Evolutionary conservation across 2,888 invertebrate species (phyloP).

Genomic region (Amphiduros pacificus): DNA sequence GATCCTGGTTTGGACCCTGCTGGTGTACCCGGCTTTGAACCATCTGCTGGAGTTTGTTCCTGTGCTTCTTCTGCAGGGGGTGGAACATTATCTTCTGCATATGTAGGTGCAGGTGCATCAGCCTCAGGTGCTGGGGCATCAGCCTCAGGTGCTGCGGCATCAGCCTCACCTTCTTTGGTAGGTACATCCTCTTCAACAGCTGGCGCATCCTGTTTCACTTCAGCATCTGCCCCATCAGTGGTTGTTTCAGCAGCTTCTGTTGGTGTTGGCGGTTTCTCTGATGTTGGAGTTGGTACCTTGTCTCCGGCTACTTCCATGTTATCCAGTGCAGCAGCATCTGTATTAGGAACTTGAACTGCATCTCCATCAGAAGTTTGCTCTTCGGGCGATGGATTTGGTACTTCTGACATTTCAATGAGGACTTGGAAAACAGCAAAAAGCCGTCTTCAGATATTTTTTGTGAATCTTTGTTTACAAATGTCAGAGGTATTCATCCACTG

Average conservation of each 20-base stretch:
- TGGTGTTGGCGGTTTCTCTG: not conserved
- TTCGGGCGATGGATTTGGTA: no score
- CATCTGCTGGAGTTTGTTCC: not conserved
- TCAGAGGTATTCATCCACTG: no score
- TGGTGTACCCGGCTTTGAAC: conserved; percentile 1
- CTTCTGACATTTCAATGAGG: no score
- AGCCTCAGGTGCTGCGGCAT: not conserved
- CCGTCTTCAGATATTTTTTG: no score
- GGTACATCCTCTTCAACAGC: not conserved
- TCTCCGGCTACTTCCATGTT: no score
- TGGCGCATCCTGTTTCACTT: not conserved
- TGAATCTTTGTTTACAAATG: no score
- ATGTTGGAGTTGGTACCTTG: no score
- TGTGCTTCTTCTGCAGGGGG: not conserved
- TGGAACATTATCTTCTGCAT: not conserved
- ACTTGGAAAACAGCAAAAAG: no score
- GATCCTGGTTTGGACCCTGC: not conserved
- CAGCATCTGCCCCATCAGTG: not conserved
- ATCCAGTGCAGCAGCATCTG: no score
- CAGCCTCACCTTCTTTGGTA: not conserved
- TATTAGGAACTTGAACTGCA: no score
- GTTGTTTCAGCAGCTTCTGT: not conserved
- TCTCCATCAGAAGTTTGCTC: no score
- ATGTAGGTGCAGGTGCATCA: not conserved
- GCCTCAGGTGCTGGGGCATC: not conserved